Evolutionary conservation across 37 sponge, comb jelly and placozoan genomes (phyloP), one percentile per base, ranked within the genome.

Genomic region (Chondrilla cf. caribensis): DNA sequence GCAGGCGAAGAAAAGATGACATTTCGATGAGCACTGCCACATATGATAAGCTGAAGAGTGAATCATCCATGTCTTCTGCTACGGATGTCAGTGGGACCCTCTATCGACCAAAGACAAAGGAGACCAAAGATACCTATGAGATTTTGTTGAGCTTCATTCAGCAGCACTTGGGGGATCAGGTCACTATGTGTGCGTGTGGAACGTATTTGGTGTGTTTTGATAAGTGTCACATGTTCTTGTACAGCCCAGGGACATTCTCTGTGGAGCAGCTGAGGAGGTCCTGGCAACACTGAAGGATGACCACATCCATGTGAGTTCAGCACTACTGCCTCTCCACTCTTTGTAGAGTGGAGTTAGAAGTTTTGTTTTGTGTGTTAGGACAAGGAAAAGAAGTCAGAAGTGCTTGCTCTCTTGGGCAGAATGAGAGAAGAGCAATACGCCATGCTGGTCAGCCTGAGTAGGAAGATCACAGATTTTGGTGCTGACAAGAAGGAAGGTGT

Each of bases 201-300:
- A n/a, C n/a, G n/a, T n/a, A n/a, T n/a, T n/a, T n/a, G 18, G 15
- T 75, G 24, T 38, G 24, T 26, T 17, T 75, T 32, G 25, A 15
- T 25, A 14, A 14, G 70, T n/a, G n/a, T n/a, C n/a, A n/a, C n/a
- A 8, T 40, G 21, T 21, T 43, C 21, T n/a, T 11, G 9, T 15
- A 8, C 85, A 97, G 87, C 98, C 99, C 4, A 84, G 97, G 29
- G 99, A 98, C 66, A 92, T 98, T 40, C 81, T 98, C 29, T 92
- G 94, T 76, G 99, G 93, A 60, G 99, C 99, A n/a, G 96, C 93
- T 9, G 99, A 96, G 79, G 99, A 96, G 76, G 97, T 96, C n/a
- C 84, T 96, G n/a, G 86, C 90, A 28, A 93, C 95, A 15, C 77
- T 98, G 57, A 98, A 96, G 66, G 88, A 93, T 5, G 91, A 92